Evolutionary conservation across 2,797 vertebrate genomes (phyloP).

Genomic region (Lagorchestes hirsutus): DNA sequence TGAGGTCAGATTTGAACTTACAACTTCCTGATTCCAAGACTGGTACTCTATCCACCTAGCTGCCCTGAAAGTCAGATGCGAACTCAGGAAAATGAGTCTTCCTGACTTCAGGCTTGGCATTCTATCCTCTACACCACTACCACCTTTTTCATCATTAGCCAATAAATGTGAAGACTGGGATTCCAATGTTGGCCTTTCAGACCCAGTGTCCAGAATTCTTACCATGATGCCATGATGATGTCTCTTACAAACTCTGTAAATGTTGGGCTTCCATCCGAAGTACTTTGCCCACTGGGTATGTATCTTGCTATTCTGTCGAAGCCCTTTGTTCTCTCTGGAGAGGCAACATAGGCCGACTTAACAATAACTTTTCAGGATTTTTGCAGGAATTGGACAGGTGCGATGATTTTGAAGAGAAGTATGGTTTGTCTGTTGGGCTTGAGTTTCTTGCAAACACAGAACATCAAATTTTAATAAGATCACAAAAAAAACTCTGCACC

Average conservation of each 20-base stretch:
- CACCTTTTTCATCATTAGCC: not conserved
- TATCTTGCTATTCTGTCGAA: not conserved
- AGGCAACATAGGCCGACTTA: constrained; percentile 43
- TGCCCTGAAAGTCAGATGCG: not conserved
- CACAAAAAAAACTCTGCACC: constrained; percentile 10
- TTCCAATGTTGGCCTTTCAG: not conserved
- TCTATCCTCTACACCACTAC: not conserved
- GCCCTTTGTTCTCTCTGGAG: constrained; percentile 17
- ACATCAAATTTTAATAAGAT: constrained; percentile 45
- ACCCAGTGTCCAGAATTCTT: not conserved
- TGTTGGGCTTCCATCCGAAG: not conserved
- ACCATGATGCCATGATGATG: not conserved
- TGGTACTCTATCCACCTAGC: too few species aligned
- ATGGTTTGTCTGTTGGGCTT: not conserved
- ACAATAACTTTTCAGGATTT: constrained; percentile 38
- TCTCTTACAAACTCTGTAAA: not conserved
- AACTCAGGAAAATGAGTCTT: not conserved
- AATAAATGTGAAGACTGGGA: not conserved
- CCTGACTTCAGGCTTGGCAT: not conserved
- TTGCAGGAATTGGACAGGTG: constrained; percentile 39
- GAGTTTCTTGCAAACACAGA: constrained; percentile 39
- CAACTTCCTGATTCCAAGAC: not conserved
- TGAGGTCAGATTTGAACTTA: not conserved
- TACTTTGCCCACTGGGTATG: not conserved
- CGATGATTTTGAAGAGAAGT: constrained; percentile 45